phyloP scores from a whole-genome alignment of 2,113 vertebrate genomes.

The Mustelus asterias region DNA sequence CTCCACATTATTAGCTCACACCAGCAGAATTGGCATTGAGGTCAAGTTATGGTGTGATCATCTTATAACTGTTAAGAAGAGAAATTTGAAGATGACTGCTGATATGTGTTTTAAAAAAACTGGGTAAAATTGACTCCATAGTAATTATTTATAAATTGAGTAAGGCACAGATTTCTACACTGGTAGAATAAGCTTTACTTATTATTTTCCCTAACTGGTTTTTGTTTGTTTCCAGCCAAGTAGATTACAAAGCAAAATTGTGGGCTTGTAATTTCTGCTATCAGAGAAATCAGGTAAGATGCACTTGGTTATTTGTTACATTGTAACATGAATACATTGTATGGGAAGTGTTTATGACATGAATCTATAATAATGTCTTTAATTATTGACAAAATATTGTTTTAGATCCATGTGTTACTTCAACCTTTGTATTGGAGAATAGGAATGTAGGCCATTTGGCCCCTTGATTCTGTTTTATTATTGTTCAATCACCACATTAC shows the following conservation, averaged over 20 bases:
- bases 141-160: neutral
- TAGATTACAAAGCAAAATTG: slow-evolving; percentile 96
- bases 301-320: neutral
- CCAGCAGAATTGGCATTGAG: neutral
- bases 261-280: slow-evolving; percentile 99
- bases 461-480: neutral
- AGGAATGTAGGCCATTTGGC: neutral
- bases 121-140: neutral
- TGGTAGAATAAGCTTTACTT: neutral
- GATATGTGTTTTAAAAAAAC: neutral
- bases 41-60: neutral
- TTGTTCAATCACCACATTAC: neutral
- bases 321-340: neutral
- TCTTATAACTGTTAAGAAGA: neutral
- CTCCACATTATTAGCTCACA: neutral
- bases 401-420: neutral
- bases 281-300: slow-evolving; percentile 91
- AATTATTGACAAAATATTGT: neutral
- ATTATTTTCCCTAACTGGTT: neutral
- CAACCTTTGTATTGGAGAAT: neutral
- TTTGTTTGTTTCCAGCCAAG: slow-evolving; percentile 69
- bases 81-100: neutral
- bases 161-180: neutral
- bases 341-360: neutral
- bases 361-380: neutral